Conservation (phyloP, 2,113 vertebrate genomes). For the Acanthisitta chloris region DNA sequence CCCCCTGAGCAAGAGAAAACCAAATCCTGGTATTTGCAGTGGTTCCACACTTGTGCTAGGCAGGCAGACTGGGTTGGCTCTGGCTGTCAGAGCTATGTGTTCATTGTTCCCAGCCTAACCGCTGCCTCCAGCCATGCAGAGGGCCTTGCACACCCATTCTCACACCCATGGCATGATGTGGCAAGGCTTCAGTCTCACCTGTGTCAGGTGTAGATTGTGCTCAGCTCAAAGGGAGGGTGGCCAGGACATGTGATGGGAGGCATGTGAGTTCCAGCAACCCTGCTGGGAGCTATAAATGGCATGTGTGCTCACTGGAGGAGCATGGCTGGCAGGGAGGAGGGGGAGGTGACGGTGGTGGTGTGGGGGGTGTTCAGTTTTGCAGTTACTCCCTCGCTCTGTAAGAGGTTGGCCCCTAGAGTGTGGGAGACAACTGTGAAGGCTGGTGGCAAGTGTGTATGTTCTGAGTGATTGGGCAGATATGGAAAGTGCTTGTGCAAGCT, state of each 20-base stretch:
- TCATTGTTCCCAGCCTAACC: neutral
- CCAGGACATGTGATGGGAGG: conserved; percentile 48
- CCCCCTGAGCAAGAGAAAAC: neutral
- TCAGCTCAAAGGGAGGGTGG: neutral
- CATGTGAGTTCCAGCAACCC: conserved; percentile 44
- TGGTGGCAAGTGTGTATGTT: neutral
- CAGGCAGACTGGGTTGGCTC: rapidly evolving
- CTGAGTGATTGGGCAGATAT: neutral
- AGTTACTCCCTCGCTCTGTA: neutral
- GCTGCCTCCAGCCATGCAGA: neutral
- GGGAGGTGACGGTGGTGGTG: neutral
- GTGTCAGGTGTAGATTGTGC: neutral
- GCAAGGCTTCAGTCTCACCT: neutral
- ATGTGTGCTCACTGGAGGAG: conserved; percentile 61
- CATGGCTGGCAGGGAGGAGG: conserved; percentile 8
- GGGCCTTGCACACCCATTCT: neutral
- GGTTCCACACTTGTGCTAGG: rapidly evolving
- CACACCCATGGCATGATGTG: rapidly evolving
- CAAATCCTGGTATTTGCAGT: neutral
- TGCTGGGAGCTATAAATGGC: conserved; percentile 59
- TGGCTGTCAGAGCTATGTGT: rapidly evolving
- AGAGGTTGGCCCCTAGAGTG: neutral
- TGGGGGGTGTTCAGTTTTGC: neutral
- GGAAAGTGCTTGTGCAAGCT: neutral
- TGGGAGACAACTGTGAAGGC: neutral